Conservation (phyloP, 2,797 vertebrate genomes). For the Catharus ustulatus region DNA sequence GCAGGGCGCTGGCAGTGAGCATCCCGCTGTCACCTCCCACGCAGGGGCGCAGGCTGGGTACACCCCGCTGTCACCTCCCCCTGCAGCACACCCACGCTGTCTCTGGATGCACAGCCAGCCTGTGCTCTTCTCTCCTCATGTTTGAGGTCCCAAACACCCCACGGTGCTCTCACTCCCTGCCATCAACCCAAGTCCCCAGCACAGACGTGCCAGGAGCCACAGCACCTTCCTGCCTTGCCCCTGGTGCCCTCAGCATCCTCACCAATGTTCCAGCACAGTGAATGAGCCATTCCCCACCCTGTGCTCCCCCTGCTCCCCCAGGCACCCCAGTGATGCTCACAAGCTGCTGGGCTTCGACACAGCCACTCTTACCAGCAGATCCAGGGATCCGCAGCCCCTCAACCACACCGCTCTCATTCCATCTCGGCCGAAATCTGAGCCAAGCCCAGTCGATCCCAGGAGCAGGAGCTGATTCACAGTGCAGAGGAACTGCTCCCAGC, state of each 20-base stretch:
- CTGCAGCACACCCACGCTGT: background rate
- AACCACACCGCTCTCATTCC: accelerated
- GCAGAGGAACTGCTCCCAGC: background rate
- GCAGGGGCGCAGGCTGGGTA: accelerated
- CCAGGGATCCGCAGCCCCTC: background rate
- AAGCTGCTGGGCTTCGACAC: background rate
- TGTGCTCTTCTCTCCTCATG: background rate
- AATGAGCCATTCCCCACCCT: accelerated
- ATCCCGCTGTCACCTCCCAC: background rate
- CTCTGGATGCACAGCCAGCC: background rate
- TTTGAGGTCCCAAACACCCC: background rate
- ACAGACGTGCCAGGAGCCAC: background rate
- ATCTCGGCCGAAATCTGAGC: accelerated
- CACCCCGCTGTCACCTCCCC: background rate
- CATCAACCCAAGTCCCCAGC: background rate
- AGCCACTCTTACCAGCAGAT: background rate
- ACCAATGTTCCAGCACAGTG: accelerated
- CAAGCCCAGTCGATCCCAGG: accelerated
- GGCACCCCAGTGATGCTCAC: background rate
- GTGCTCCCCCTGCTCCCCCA: background rate
- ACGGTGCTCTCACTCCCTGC: accelerated
- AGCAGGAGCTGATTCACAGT: background rate
- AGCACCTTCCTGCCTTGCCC: accelerated
- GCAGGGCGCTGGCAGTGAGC: background rate
- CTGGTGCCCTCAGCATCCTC: background rate